Percentiles rank a stretch among this genome's conserved stretches.
These are phyloP conservation scores for Drosophila testacea DNA, from an alignment of 2,888 invertebrate species.

Conservation along the genomic window DNA sequence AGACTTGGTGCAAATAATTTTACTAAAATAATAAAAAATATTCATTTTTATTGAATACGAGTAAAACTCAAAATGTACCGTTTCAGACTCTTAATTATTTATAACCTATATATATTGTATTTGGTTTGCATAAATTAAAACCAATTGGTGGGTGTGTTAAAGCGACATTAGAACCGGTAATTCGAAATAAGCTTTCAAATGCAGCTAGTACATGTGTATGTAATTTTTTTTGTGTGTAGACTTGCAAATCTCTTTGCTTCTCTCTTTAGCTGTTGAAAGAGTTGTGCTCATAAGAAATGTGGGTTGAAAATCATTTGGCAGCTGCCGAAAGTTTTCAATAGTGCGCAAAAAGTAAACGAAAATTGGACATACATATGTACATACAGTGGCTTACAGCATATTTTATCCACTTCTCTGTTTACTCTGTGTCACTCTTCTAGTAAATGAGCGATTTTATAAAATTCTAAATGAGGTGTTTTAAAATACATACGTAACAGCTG, in stretches of 20 bases:
- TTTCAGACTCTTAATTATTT: not conserved
- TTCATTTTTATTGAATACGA: slow-evolving; percentile 66
- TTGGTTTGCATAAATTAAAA: not conserved
- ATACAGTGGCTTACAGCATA: not conserved
- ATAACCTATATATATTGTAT: not conserved
- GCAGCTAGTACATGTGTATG: not conserved
- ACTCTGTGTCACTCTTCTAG: no score
- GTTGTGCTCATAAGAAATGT: not conserved
- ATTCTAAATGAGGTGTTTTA: no score
- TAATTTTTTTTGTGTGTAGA: slow-evolving; percentile 4
- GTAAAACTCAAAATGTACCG: slow-evolving; percentile 20
- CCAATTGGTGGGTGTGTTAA: slow-evolving; percentile 15
- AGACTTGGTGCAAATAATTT: slow-evolving; percentile 29
- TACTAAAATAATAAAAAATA: slow-evolving; percentile 55
- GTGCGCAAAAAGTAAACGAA: not conserved
- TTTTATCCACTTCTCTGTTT: no score
- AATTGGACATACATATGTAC: not conserved
- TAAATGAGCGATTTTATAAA: no score
- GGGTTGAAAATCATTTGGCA: not conserved
- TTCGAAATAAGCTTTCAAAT: not conserved
- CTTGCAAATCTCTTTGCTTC: slow-evolving; percentile 1
- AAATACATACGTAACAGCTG: no score
- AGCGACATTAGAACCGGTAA: slow-evolving; percentile 9
- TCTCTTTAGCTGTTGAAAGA: not conserved
- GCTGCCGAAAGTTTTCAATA: slow-evolving; percentile 6